Conservation (phyloP, 2,113 vertebrate species). For the Protomyctophum bolini region DNA sequence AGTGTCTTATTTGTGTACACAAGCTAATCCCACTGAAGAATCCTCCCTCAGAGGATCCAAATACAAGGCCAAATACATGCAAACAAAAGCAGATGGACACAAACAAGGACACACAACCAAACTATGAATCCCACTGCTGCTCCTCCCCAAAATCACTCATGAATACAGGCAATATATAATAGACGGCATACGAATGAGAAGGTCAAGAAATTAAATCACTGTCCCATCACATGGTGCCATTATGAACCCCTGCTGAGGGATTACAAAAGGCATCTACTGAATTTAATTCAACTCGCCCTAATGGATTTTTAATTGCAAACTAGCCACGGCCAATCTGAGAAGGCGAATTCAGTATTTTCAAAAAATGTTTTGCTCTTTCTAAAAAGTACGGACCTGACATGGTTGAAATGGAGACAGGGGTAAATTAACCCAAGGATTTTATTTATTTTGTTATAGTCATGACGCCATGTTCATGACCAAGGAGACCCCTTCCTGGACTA, state of each 20-base stretch:
- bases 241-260: neutral
- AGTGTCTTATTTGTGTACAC: too few relatives aligned
- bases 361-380: neutral
- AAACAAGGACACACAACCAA: too few relatives aligned
- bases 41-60: neutral
- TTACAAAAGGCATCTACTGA: slow-evolving; percentile 32
- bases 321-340: slow-evolving; percentile 30
- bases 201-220: neutral
- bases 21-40: neutral
- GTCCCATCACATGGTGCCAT: neutral
- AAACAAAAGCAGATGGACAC: too few relatives aligned
- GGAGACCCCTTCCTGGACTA: too few relatives aligned
- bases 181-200: neutral
- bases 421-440: slow-evolving; percentile 2
- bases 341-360: slow-evolving; percentile 34
- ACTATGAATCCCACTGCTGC: too few relatives aligned
- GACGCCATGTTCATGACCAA: too few relatives aligned
- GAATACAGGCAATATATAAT: too few relatives aligned
- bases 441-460: neutral
- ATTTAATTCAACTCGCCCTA: slow-evolving; percentile 41
- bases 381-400: slow-evolving; percentile 6
- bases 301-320: slow-evolving; percentile 48
- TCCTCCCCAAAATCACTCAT: too few relatives aligned
- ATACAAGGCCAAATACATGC: neutral
- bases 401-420: neutral